Evolutionary conservation across 2,888 invertebrate genomes (phyloP).

Genomic region (Patella caerulea): DNA sequence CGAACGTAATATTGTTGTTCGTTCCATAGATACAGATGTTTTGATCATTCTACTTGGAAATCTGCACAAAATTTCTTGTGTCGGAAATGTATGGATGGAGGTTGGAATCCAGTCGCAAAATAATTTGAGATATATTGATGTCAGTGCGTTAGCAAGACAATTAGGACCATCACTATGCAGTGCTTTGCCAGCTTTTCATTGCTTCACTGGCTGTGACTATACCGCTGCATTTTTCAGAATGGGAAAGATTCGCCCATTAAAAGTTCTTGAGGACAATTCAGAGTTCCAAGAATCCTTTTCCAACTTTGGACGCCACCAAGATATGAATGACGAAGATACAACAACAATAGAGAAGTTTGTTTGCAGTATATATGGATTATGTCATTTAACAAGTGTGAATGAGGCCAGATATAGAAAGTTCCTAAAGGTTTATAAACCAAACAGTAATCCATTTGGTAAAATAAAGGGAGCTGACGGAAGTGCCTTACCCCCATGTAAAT

Average conservation of each 20-base stretch:
- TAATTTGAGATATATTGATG: conserved; percentile 3
- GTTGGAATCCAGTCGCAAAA: not conserved
- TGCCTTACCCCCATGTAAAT: not conserved
- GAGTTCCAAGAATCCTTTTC: no score
- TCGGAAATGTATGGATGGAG: conserved; percentile 4
- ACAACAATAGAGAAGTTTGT: no score
- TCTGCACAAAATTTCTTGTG: no score
- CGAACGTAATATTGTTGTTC: not conserved
- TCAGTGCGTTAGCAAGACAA: not conserved
- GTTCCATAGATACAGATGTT: no score
- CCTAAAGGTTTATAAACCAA: no score
- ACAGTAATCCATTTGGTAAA: not conserved
- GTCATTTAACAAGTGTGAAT: no score
- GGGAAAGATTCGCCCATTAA: not conserved
- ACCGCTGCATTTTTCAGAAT: not conserved
- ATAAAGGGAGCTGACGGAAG: not conserved
- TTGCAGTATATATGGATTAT: no score
- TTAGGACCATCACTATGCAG: not conserved
- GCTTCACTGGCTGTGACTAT: conserved; percentile 2
- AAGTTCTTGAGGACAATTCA: not conserved
- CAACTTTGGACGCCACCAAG: no score
- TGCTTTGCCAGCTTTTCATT: not conserved
- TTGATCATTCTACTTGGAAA: not conserved
- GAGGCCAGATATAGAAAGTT: no score
- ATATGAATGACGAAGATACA: no score